Evolutionary conservation across 2,113 vertebrate species (phyloP).

Genomic region (Macquaria ambigua): DNA sequence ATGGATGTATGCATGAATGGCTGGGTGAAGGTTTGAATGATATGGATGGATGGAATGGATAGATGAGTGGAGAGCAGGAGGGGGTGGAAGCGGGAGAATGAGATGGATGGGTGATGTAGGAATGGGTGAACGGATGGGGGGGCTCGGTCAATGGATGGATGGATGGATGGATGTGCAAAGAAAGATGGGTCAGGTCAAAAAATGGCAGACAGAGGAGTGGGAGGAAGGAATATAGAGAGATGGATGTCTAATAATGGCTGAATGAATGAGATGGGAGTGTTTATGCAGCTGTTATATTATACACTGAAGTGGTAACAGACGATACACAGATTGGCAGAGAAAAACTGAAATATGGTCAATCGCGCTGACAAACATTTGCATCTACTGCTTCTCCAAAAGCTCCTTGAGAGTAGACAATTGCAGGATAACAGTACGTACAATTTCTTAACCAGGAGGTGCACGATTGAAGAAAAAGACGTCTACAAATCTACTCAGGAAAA

Average conservation of each 20-base stretch:
- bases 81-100: slow-evolving; percentile 18
- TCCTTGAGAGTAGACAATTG: neutral
- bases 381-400: slow-evolving; percentile 3
- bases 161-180: slow-evolving; percentile 51
- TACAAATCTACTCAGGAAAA: slow-evolving; percentile 46
- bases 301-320: neutral
- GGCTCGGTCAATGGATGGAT: slow-evolving; percentile 23
- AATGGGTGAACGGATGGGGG: neutral
- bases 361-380: slow-evolving; percentile 21
- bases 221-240: slow-evolving; percentile 3
- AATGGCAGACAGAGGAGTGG: slow-evolving; percentile 22
- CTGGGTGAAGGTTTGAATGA: slow-evolving; percentile 30
- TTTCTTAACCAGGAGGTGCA: slow-evolving; percentile 28
- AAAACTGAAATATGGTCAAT: neutral
- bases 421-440: neutral
- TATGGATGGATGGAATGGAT: slow-evolving; percentile 27
- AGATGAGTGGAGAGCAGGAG: slow-evolving; percentile 30
- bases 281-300: slow-evolving; percentile 27
- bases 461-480: slow-evolving; percentile 11
- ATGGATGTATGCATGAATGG: slow-evolving; percentile 43
- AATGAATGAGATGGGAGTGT: slow-evolving; percentile 42
- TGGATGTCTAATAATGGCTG: slow-evolving; percentile 36
- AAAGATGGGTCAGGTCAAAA: slow-evolving; percentile 40
- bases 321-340: neutral
- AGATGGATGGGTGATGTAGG: slow-evolving; percentile 47